phyloP scores from a whole-genome alignment of 2,888 invertebrate species.

The Trimorus sp. region DNA sequence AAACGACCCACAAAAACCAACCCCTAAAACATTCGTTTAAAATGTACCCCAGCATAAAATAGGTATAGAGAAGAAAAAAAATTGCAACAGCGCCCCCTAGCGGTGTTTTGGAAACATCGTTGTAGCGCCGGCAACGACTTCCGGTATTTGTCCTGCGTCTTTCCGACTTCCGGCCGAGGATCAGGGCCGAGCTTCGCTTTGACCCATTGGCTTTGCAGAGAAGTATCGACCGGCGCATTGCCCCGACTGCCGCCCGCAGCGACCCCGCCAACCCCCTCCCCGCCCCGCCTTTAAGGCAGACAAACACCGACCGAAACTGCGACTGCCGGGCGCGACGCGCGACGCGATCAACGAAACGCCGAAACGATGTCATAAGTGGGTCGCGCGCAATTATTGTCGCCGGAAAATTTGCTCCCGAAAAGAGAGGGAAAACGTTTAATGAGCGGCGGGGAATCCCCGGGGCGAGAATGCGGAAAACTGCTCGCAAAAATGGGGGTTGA shows the following conservation, averaged over 20 bases:
- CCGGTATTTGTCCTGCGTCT: constrained; percentile 56
- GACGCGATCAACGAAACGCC: background rate
- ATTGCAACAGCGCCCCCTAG: background rate
- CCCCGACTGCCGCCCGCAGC: constrained; percentile 64
- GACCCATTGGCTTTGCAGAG: constrained; percentile 71
- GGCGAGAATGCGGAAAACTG: too few species aligned
- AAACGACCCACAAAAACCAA: too few species aligned
- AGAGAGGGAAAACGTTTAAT: too few species aligned
- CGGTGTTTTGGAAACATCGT: constrained; percentile 3
- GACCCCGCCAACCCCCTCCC: constrained; percentile 47
- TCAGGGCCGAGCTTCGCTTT: constrained; percentile 67
- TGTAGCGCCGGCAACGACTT: constrained; percentile 19
- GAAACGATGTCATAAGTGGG: too few species aligned
- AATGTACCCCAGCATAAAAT: background rate
- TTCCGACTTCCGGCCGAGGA: constrained; percentile 64
- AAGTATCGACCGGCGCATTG: constrained; percentile 75
- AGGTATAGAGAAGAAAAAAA: background rate
- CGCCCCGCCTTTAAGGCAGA: constrained; percentile 46
- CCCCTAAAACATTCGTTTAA: too few species aligned
- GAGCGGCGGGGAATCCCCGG: too few species aligned
- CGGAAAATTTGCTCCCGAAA: background rate
- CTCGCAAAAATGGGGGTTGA: too few species aligned
- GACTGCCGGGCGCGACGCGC: constrained; percentile 43
- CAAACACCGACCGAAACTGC: constrained; percentile 59
- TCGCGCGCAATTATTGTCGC: too few species aligned